These are phyloP conservation scores for Trimorus sp. DNA, from an alignment of 2,888 invertebrate genomes.

Conservation along the genomic window DNA sequence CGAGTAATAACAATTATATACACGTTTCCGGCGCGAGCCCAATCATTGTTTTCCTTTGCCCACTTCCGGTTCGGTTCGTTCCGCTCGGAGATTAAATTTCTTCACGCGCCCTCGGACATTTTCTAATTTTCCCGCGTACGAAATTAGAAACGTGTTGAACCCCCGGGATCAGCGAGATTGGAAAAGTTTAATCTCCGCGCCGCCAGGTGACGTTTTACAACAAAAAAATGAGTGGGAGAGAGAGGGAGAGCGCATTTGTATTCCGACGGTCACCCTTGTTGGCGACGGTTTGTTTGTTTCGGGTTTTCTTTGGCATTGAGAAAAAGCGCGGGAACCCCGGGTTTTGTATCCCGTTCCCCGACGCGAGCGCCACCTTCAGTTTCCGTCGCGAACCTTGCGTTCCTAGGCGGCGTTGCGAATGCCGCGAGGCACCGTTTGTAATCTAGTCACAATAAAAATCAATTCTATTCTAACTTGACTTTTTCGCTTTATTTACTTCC, in stretches of 20 bases:
- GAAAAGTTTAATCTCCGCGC: conserved; percentile 44
- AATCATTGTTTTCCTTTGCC: too few relatives aligned
- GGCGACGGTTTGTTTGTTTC: conserved; percentile 19
- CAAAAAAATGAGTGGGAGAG: conserved; percentile 29
- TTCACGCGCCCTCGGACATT: conserved; percentile 29
- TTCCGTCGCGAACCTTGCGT: conserved; percentile 74
- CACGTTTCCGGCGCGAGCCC: conserved; percentile 65
- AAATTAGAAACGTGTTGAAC: conserved; percentile 30
- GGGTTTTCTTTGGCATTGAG: background rate
- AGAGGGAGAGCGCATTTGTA: too few relatives aligned
- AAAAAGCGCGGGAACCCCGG: conserved; percentile 67
- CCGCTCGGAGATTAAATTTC: conserved; percentile 43
- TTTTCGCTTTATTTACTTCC: conserved; percentile 20
- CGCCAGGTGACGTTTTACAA: conserved; percentile 51
- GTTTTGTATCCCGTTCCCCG: conserved; percentile 65
- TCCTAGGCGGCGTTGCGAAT: conserved; percentile 79
- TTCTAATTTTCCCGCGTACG: conserved; percentile 27
- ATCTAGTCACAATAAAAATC: conserved; percentile 82
- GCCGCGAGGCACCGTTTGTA: conserved; percentile 80
- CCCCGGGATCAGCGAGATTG: conserved; percentile 28
- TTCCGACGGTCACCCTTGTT: conserved; percentile 15
- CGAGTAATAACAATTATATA: conserved; percentile 72
- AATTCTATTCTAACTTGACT: conserved; percentile 79
- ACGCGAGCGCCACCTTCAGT: conserved; percentile 6
- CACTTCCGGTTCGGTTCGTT: conserved; percentile 24